Percentiles rank a stretch among this genome's conserved stretches.
Conservation (phyloP, 2,888 invertebrate species). For the Creontiades dilutus region DNA sequence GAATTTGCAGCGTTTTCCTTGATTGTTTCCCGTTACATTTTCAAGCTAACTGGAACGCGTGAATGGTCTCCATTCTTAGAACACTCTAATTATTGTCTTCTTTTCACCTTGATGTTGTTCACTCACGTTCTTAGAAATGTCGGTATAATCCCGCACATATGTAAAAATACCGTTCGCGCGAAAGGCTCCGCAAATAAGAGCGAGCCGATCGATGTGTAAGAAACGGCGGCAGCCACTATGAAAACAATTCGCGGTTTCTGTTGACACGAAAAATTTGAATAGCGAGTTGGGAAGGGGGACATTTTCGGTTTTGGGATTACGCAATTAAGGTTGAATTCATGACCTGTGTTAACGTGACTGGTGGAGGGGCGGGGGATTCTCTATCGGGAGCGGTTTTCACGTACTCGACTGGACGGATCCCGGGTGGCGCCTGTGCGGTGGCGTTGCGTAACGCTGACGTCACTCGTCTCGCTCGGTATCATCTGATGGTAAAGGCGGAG, state of each 20-base stretch:
- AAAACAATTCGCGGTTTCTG: not conserved
- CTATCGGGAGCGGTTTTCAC: constrained; percentile 41
- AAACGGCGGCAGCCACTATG: not conserved
- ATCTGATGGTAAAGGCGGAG: not conserved
- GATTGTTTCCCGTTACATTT: no score
- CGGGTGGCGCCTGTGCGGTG: constrained; percentile 38
- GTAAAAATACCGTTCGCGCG: no score
- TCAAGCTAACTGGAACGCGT: no score
- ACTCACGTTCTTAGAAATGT: no score
- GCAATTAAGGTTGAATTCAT: constrained; percentile 62
- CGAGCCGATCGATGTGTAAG: not conserved
- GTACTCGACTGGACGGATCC: constrained; percentile 21
- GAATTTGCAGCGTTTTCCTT: no score
- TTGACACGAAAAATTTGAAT: constrained; percentile 4
- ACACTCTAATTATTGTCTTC: no score
- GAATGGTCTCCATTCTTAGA: no score
- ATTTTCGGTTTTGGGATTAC: constrained; percentile 21
- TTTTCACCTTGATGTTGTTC: no score
- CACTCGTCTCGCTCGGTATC: constrained; percentile 38
- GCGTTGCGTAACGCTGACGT: constrained; percentile 57
- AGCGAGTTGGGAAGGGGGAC: not conserved
- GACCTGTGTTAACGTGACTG: constrained; percentile 61
- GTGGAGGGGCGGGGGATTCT: not conserved
- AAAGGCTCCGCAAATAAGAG: no score
- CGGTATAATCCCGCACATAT: no score